A percentile compares a stretch with the other conserved stretches of the same genome.
Conservation (phyloP, 2,113 vertebrate genomes). For the Martes martes region DNA sequence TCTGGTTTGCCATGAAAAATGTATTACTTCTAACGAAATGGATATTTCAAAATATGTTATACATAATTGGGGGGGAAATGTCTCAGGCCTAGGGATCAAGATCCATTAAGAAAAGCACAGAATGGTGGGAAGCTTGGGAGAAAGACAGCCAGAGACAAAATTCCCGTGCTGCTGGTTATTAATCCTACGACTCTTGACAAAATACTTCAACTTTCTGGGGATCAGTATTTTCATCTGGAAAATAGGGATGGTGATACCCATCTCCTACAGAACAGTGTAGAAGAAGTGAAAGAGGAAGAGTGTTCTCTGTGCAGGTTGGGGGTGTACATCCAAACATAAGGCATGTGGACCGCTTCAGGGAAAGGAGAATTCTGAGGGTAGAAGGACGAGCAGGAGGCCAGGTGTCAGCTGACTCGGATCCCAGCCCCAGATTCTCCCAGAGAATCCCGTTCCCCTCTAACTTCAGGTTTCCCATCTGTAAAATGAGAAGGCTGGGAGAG, state of each 20-base stretch:
- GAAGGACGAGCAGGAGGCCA: background rate
- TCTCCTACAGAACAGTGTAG: background rate
- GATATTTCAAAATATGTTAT: slow-evolving; percentile 11
- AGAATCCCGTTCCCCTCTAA: background rate
- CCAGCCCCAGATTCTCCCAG: background rate
- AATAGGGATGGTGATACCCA: background rate
- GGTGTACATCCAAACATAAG: accelerated
- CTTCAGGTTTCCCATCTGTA: background rate
- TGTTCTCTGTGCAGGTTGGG: background rate
- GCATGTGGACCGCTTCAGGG: background rate
- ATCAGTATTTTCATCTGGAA: background rate
- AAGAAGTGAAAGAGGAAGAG: background rate
- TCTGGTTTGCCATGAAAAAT: background rate
- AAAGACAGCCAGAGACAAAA: background rate
- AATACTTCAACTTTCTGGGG: background rate
- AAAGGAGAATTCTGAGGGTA: background rate
- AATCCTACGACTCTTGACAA: background rate
- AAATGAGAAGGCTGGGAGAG: background rate
- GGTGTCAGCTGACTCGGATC: background rate
- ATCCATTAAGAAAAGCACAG: background rate
- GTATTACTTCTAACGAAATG: background rate
- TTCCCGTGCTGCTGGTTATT: background rate
- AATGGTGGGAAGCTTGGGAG: background rate
- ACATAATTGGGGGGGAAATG: background rate
- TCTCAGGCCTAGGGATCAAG: background rate